Base-by-base conservation (phyloP, 1,140 invertebrate genomes). In the Drosophila nigrodunni region DNA sequence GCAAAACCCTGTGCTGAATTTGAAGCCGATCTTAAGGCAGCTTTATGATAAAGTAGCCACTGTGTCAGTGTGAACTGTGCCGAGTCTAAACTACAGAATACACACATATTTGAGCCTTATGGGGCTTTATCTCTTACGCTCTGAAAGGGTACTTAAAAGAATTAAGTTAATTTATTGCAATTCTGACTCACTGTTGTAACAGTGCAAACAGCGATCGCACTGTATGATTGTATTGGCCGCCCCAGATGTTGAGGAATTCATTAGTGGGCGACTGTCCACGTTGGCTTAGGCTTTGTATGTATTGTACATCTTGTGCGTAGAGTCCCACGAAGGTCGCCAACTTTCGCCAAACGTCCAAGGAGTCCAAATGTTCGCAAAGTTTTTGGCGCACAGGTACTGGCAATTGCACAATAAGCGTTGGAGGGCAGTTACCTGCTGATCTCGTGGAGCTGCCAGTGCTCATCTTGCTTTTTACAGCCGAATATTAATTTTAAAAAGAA, bases 201-300 rank as follows among this genome's bases (percentile, higher is more conserved):
- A 96, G 86, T 2, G 95, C 93, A 91, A 97, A 97, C 6, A 98
- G 92, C 91, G 97, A 96, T 50, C 95, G 91, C 2, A 97, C 94
- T 13, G 95, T 95, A 77, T 97, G 96, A 93, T 97, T 98, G 62
- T 95, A 94, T 77, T 95, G 94, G 1, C 96, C 95, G 6, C 96
- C 96, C 96, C 96, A 98, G 55, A 94, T 92, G 37, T 93, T 95
- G 15, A 98, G 93, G 4, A 98, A 93, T 80, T 96, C 94, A 78
- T 96, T 94, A 0, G 96, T 95, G 0, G 97, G 96, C 68, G 97
- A 96, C 34, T 93, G 93, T 34, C 94, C 94, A 37, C 94, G 93
- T 3, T 90, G 62, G 4, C 81, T 83, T 13, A 93, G 49, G 80
- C 91, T 93, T 80, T 93, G 92, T 72, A 94, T 94, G 92, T 95